Percentiles rank a stretch among this genome's conserved stretches.
Evolutionary conservation across 2,113 vertebrate genomes (phyloP).

Genomic region (Uropsilus gracilis): DNA sequence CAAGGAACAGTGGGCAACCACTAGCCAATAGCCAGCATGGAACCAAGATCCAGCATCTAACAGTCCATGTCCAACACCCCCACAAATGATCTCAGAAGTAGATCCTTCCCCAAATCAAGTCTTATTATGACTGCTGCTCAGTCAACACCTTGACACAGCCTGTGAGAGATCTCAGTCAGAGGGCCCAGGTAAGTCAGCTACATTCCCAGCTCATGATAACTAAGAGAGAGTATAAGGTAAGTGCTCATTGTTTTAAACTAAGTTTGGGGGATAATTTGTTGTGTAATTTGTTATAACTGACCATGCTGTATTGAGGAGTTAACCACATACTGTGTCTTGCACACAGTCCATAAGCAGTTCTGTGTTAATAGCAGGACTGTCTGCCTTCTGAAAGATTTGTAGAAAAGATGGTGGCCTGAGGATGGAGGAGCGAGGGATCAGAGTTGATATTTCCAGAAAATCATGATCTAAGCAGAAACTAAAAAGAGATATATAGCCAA

Average conservation of each 20-base stretch:
- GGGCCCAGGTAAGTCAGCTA: neutral
- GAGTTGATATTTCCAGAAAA: conserved; percentile 62
- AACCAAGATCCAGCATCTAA: no score
- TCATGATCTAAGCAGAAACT: conserved; percentile 64
- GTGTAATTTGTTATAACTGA: neutral
- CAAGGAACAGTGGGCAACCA: neutral
- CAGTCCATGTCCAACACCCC: neutral
- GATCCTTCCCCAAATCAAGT: neutral
- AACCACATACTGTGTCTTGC: neutral
- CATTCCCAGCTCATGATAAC: neutral
- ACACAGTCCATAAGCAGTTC: neutral
- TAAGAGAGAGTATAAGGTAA: neutral
- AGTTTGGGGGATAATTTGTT: neutral
- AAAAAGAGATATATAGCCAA: conserved; percentile 61
- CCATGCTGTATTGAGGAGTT: neutral
- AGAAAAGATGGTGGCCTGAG: conserved; percentile 26
- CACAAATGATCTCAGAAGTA: neutral
- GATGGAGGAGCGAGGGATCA: neutral
- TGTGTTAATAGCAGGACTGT: neutral
- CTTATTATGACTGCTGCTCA: neutral
- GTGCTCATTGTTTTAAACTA: neutral
- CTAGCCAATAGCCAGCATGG: neutral
- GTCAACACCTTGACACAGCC: neutral
- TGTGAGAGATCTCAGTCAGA: neutral
- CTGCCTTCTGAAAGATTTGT: neutral